Evolutionary conservation across 2,888 invertebrate species (phyloP).

Genomic region (Hofmannophila pseudospretella): DNA sequence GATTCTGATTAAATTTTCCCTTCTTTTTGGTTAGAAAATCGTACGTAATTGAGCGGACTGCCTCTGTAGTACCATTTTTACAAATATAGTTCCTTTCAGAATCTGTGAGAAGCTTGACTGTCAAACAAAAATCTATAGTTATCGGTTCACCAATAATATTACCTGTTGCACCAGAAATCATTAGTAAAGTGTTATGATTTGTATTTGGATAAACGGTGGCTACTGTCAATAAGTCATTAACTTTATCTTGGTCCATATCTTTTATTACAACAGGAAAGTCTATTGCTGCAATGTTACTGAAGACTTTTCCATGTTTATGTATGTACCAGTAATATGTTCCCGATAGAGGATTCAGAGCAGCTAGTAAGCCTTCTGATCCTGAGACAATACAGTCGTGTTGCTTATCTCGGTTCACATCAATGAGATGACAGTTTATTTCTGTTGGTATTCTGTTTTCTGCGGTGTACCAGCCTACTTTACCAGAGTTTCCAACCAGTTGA

Average conservation of each 20-base stretch:
- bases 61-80: slow-evolving; percentile 77
- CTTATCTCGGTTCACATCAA: slow-evolving; percentile 85
- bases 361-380: slow-evolving; percentile 81
- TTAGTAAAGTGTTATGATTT: slow-evolving; percentile 79
- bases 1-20: slow-evolving; percentile 47
- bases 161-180: slow-evolving; percentile 85
- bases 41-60: slow-evolving; percentile 60
- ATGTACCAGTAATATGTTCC: slow-evolving; percentile 78
- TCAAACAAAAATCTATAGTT: slow-evolving; percentile 76
- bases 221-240: slow-evolving; percentile 82
- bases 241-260: slow-evolving; percentile 84
- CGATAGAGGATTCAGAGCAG: slow-evolving; percentile 70
- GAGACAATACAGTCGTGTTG: slow-evolving; percentile 86
- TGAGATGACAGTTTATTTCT: slow-evolving; percentile 84
- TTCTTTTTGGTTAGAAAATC: slow-evolving; percentile 48
- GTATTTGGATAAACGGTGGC: slow-evolving; percentile 70
- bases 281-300: slow-evolving; percentile 74
- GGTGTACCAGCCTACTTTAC: slow-evolving; percentile 86
- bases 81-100: slow-evolving; percentile 78
- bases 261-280: slow-evolving; percentile 84
- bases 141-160: slow-evolving; percentile 81
- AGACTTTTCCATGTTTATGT: slow-evolving; percentile 72
- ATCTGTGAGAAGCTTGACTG: slow-evolving; percentile 76
- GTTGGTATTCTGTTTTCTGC: slow-evolving; percentile 82
- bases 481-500: slow-evolving; percentile 82